These are phyloP conservation scores for Harpalus rubripes DNA, from an alignment of 2,888 invertebrate genomes.

Conservation along the genomic window DNA sequence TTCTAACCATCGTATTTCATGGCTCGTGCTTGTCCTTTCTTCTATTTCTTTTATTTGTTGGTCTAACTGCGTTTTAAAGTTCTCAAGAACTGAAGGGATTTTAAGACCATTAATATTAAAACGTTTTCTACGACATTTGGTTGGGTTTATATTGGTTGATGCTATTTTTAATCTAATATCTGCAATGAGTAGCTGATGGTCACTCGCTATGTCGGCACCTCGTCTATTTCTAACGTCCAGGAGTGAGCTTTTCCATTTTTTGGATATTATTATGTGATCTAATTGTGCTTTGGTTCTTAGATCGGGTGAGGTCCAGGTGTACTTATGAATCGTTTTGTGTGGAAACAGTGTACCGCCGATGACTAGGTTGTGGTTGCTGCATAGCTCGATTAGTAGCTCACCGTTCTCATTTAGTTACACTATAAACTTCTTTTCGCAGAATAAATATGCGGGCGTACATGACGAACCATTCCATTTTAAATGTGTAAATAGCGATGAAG, in stretches of 20 bases:
- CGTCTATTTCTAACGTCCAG: conserved; percentile 54
- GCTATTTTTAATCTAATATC: conserved; percentile 57
- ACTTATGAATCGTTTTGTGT: conserved; percentile 59
- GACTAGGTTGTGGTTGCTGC: background rate
- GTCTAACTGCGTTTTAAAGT: no score
- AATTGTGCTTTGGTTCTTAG: conserved; percentile 64
- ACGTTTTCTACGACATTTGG: background rate
- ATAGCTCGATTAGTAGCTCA: conserved; percentile 34
- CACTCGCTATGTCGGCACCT: conserved; percentile 63
- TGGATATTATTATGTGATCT: conserved; percentile 65
- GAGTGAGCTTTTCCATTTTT: conserved; percentile 64
- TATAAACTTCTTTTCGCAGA: no score
- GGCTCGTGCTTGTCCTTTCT: no score
- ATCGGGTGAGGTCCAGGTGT: conserved; percentile 67
- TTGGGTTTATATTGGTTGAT: no score
- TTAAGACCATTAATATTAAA: conserved; percentile 35
- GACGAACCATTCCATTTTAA: no score
- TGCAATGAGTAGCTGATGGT: conserved; percentile 59
- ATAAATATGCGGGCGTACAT: no score
- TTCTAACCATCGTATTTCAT: background rate
- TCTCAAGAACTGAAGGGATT: no score
- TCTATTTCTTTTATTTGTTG: no score
- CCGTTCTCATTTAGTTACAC: conserved; percentile 65
- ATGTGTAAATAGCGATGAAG: no score
- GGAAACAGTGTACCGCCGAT: conserved; percentile 23